A percentile compares a stretch with the other conserved stretches of the same genome.
Evolutionary conservation across 2,797 vertebrate genomes (phyloP).

Genomic region (Macrochelys suwanniensis): DNA sequence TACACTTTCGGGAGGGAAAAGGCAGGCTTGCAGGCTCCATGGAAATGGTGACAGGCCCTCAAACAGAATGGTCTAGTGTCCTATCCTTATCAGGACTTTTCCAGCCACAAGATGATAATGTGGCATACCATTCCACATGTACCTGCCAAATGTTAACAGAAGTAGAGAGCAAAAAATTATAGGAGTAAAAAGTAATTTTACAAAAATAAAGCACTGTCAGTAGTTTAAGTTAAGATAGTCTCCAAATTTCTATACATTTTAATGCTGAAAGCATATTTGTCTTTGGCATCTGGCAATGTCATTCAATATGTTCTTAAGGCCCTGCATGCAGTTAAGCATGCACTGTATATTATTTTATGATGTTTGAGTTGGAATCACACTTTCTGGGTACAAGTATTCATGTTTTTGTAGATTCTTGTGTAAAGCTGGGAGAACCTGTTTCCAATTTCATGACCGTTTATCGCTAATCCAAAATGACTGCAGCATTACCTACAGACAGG

Average conservation of each 20-base stretch:
- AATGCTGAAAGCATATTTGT: slow-evolving; percentile 78
- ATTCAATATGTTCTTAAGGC: slow-evolving; percentile 81
- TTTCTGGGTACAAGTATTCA: slow-evolving; percentile 82
- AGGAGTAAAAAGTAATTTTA: slow-evolving; percentile 18
- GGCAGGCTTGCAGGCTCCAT: neutral
- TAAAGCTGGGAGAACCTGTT: slow-evolving; percentile 82
- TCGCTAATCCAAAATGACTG: slow-evolving; percentile 85
- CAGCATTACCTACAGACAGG: slow-evolving; percentile 83
- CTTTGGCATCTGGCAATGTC: slow-evolving; percentile 81
- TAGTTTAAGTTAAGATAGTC: slow-evolving; percentile 59
- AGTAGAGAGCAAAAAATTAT: neutral
- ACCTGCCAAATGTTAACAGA: slow-evolving; percentile 9
- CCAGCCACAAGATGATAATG: fast-evolving
- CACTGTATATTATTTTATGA: slow-evolving; percentile 86
- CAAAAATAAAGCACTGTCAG: slow-evolving; percentile 61
- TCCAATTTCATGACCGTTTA: slow-evolving; percentile 84
- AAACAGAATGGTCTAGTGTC: neutral
- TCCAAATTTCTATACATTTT: slow-evolving; percentile 64
- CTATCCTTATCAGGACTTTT: neutral
- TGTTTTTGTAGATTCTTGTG: slow-evolving; percentile 84
- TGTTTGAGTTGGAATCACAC: slow-evolving; percentile 85
- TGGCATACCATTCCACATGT: fast-evolving
- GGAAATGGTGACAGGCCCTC: neutral
- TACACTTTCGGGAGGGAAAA: neutral
- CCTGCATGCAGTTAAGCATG: slow-evolving; percentile 80